Evolutionary conservation across 2,113 vertebrate genomes (phyloP).

Genomic region (Grus americana): DNA sequence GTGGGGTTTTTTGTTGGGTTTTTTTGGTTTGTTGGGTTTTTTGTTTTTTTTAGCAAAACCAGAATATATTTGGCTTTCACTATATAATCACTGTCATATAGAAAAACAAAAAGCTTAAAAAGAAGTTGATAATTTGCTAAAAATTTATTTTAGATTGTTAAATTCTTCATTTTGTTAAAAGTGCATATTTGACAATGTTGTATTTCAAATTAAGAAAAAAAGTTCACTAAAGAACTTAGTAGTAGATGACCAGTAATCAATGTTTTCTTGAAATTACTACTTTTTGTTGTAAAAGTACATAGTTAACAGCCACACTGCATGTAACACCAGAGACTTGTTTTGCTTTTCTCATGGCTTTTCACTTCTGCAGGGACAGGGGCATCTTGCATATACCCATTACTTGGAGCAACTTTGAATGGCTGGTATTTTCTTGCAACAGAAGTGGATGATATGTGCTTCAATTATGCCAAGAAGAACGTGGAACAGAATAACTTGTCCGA

Average conservation of each 20-base stretch:
- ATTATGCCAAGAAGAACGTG: constrained; percentile 97
- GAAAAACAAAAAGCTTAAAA: background rate
- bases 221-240: background rate
- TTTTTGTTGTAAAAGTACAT: background rate
- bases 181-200: fast-evolving
- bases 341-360: background rate
- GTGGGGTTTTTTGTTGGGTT: background rate
- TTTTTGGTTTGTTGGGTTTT: background rate
- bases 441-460: constrained; percentile 98
- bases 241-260: background rate
- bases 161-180: background rate
- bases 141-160: background rate
- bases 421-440: constrained; percentile 99
- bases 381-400: constrained; percentile 96
- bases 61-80: background rate
- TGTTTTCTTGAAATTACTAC: background rate
- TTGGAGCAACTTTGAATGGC: constrained; percentile 95
- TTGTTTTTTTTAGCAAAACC: background rate
- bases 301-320: background rate
- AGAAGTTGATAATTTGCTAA: background rate
- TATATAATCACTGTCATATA: background rate
- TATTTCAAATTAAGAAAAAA: background rate
- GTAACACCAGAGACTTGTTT: background rate
- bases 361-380: constrained; percentile 88
- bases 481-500: constrained; percentile 94